Percentiles rank a stretch among this genome's conserved stretches.
Conservation (phyloP, 2,888 invertebrate species). For the Trissonchulus latispiculum region DNA sequence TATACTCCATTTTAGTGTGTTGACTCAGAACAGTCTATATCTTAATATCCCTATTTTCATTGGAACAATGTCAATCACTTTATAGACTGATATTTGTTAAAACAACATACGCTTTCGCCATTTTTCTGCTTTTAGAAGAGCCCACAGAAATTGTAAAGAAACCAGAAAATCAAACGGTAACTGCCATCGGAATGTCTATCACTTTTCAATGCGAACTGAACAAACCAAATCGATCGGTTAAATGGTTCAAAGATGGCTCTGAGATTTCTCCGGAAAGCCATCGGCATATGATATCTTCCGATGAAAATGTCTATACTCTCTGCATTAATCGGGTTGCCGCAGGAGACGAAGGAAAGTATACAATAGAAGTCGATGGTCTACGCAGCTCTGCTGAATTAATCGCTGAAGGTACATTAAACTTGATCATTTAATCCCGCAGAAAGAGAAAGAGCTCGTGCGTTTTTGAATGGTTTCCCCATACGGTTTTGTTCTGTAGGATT, state of each 20-base stretch:
- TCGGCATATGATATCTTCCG: background rate
- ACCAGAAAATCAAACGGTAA: background rate
- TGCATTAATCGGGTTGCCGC: background rate
- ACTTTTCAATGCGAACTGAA: background rate
- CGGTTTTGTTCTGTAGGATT: too few relatives aligned
- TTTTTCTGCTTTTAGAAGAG: background rate
- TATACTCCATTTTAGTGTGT: too few relatives aligned
- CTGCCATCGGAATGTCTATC: background rate
- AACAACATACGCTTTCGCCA: too few relatives aligned
- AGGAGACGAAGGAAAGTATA: background rate
- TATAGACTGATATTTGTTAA: too few relatives aligned
- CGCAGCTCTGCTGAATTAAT: conserved; percentile 2
- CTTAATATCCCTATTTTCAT: too few relatives aligned
- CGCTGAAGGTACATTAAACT: conserved; percentile 6
- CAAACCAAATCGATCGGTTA: background rate
- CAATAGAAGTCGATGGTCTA: background rate
- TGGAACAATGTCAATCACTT: too few relatives aligned
- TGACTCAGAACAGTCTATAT: too few relatives aligned
- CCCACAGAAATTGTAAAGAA: background rate
- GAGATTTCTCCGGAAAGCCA: background rate
- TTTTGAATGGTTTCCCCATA: too few relatives aligned
- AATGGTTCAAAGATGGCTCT: background rate
- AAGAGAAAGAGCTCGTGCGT: too few relatives aligned
- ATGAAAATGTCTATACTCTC: background rate
- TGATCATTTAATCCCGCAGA: too few relatives aligned